phyloP scores from a whole-genome alignment of 1,140 invertebrate genomes.

The Dreissena rostriformis region DNA sequence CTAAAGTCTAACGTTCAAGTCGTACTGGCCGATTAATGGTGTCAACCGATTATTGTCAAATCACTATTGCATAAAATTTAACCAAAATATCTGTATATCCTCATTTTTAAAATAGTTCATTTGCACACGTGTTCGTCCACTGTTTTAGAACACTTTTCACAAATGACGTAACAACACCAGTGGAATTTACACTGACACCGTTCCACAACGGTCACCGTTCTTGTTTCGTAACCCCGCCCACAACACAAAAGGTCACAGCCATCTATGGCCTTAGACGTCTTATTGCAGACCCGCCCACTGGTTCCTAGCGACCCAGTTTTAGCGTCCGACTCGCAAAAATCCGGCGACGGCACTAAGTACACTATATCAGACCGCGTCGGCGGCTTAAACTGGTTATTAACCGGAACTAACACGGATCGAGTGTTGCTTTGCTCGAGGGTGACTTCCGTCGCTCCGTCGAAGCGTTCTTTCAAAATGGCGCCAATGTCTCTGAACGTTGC shows the following conservation, averaged over 20 bases:
- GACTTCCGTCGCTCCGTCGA: conserved; percentile 90
- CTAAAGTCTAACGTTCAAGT: too few species aligned
- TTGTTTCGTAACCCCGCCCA: conserved; percentile 82
- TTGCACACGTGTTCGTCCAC: conserved; percentile 78
- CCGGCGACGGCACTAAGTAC: conserved; percentile 95
- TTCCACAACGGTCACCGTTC: conserved; percentile 87
- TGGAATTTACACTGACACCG: conserved; percentile 84
- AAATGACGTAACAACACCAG: conserved; percentile 83
- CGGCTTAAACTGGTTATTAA: conserved; percentile 78
- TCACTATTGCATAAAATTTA: too few species aligned
- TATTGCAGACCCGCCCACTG: conserved; percentile 81
- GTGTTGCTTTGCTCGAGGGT: conserved; percentile 67
- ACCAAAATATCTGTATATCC: neutral
- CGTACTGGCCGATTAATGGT: too few species aligned
- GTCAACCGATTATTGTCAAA: too few species aligned
- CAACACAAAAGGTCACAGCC: conserved; percentile 84
- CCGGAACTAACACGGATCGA: conserved; percentile 70
- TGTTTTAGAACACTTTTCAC: conserved; percentile 80
- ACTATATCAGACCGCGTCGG: conserved; percentile 87
- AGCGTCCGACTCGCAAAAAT: conserved; percentile 94
- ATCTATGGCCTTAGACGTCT: conserved; percentile 80
- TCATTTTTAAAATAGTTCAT: conserved; percentile 60
- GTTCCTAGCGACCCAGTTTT: conserved; percentile 80
- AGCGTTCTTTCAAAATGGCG: conserved; percentile 90
- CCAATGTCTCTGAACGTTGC: conserved; percentile 93